These are phyloP conservation scores for Cuculus canorus DNA, from an alignment of 2,797 vertebrate species.

Conservation along the genomic window DNA sequence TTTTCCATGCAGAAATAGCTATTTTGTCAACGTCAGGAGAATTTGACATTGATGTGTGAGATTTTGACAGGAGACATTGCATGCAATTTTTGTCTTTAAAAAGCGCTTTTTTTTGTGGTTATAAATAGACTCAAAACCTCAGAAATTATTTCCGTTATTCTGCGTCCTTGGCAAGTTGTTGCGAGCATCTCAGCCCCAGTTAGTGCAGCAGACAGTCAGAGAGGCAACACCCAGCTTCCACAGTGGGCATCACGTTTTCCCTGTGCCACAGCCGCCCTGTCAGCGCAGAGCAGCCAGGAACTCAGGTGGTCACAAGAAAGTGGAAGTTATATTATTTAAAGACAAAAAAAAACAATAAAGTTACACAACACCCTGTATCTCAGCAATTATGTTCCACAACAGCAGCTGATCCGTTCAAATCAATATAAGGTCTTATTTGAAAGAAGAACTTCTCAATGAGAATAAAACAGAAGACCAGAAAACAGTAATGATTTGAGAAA, in stretches of 20 bases:
- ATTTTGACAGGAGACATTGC: constrained; percentile 62
- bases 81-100: constrained; percentile 36
- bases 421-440: neutral
- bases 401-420: neutral
- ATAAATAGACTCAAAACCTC: constrained; percentile 46
- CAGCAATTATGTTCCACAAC: neutral
- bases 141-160: neutral
- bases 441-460: neutral
- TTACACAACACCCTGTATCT: neutral
- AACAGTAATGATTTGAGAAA: neutral
- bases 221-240: neutral
- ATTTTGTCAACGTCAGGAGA: constrained; percentile 49
- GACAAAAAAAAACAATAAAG: neutral
- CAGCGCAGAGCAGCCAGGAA: neutral
- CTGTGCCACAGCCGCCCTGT: accelerated
- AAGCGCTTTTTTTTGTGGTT: neutral
- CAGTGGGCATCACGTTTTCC: accelerated
- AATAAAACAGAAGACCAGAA: neutral
- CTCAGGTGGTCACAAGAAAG: neutral
- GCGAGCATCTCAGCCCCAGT: neutral
- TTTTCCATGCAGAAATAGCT: constrained; percentile 41
- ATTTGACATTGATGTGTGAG: constrained; percentile 49
- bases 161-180: neutral
- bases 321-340: neutral
- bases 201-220: neutral